These are phyloP conservation scores for Mechanitis mazaeus DNA, from an alignment of 2,888 invertebrate species.

Conservation along the genomic window DNA sequence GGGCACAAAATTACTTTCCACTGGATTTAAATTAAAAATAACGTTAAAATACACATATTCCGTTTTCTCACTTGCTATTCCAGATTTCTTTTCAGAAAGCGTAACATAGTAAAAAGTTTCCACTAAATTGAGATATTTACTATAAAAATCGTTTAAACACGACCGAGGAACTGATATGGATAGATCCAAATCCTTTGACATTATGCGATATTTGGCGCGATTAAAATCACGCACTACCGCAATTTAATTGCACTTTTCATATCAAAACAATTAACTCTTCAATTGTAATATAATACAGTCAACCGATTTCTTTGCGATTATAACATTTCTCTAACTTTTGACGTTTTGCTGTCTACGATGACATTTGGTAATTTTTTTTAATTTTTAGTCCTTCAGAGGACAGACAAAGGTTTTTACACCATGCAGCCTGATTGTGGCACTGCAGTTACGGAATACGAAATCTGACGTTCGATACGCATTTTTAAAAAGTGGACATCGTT, in stretches of 20 bases:
- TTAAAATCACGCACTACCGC: slow-evolving; percentile 43
- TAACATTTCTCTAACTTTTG: slow-evolving; percentile 28
- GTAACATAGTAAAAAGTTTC: slow-evolving; percentile 74
- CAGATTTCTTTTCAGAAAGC: slow-evolving; percentile 59
- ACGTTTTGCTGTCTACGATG: slow-evolving; percentile 11
- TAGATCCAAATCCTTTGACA: slow-evolving; percentile 65
- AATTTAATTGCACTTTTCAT: slow-evolving; percentile 60
- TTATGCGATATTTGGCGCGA: slow-evolving; percentile 45
- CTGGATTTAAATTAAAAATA: slow-evolving; percentile 62
- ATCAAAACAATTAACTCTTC: slow-evolving; percentile 44
- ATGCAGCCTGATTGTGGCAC: no score
- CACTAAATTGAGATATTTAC: slow-evolving; percentile 66
- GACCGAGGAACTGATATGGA: slow-evolving; percentile 65
- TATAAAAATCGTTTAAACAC: slow-evolving; percentile 62
- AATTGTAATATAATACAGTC: slow-evolving; percentile 36
- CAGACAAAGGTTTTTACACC: no score
- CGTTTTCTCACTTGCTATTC: slow-evolving; percentile 50
- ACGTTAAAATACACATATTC: slow-evolving; percentile 66
- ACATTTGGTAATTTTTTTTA: background rate
- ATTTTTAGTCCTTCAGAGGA: background rate
- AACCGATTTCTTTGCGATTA: slow-evolving; percentile 10
- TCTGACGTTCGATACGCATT: no score
- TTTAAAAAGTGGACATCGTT: no score
- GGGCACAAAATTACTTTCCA: slow-evolving; percentile 61
- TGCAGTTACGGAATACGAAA: no score